Evolutionary conservation across 2,797 vertebrate genomes (phyloP), one percentile per base, ranked within the genome.

Genomic region (Scarus forsteni): DNA sequence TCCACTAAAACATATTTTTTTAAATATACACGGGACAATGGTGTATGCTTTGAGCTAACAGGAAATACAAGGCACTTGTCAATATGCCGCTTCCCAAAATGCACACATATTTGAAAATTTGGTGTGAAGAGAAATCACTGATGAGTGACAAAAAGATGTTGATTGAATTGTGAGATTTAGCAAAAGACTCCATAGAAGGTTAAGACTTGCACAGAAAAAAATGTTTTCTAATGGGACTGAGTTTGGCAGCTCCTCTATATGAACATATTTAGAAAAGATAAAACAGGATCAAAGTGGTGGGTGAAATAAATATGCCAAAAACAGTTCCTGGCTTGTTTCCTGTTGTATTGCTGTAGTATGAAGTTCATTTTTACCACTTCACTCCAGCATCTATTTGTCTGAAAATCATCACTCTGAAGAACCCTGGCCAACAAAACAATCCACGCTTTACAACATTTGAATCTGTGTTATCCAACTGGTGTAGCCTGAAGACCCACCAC

Each of bases 61-160:
- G 36, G 62, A 75, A 76, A 63, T 79, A 59, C 51, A 84, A 91
- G 90, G 90, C 90, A 91, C 86, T 86, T 86, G 8, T 38, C 61
- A 61, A 53, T 70, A 68, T 46, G 56, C 75, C 38, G 60, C 69
- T 50, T 65, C 53, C 72, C 56, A 66, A 49, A 43, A 60, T 19
- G 51, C 70, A 73, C 63, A 45, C 42, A 19, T 10, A 50, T 50
- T 42, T 66, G 7, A 60, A 42, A 8, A 40, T 5, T 44, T 34
- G n/a, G 36, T 45, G 75, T 56, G 35, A 43, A 19, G n/a, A 52
- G 35, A 53, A 9, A 43, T 11, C 19, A 59, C 35, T 3, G 18
- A 3, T 50, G 40, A 34, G 52, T 60, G 45, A 56, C 46, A 44
- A 56, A 53, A 45, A 52, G 51, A 3, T 1, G 11, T 8, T 18